Evolutionary conservation across 2,888 invertebrate genomes (phyloP).

Genomic region (Elegia similella): DNA sequence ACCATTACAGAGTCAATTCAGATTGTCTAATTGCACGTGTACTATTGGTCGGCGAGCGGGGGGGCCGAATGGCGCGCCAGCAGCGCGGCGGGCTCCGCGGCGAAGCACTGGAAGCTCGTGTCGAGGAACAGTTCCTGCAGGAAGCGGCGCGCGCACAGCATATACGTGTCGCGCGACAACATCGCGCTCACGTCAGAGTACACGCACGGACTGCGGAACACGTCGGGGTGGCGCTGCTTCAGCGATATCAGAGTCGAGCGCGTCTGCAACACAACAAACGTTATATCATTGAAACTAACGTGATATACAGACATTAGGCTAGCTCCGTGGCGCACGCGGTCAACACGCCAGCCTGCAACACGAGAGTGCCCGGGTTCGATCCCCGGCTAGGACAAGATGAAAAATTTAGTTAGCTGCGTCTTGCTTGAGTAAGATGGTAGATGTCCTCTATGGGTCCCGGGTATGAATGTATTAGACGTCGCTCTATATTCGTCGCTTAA

Average conservation of each 20-base stretch:
- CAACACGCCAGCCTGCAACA: too few species aligned
- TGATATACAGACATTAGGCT: too few species aligned
- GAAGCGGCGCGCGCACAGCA: constrained; percentile 91
- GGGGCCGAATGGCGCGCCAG: constrained; percentile 51
- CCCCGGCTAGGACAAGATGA: too few species aligned
- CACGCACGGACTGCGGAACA: constrained; percentile 92
- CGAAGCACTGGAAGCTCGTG: constrained; percentile 86
- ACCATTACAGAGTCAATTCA: too few species aligned
- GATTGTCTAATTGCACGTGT: background rate
- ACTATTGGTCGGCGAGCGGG: background rate
- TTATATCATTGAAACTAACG: background rate
- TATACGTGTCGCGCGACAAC: constrained; percentile 89
- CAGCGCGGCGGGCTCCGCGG: constrained; percentile 72
- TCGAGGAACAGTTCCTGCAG: constrained; percentile 97
- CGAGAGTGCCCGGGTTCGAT: too few species aligned
- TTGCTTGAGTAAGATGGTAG: too few species aligned
- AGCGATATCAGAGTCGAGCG: constrained; percentile 89
- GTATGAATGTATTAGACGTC: too few species aligned
- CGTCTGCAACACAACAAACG: constrained; percentile 72
- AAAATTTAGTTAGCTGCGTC: too few species aligned
- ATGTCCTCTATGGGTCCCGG: too few species aligned
- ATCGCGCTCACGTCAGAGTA: constrained; percentile 95
- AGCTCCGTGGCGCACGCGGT: too few species aligned
- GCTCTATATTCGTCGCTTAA: too few species aligned
- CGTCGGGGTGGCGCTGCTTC: constrained; percentile 87